A percentile compares a stretch with the other conserved stretches of the same genome.
Conservation (phyloP, 2,888 invertebrate genomes). For the Agrypnus murinus region DNA sequence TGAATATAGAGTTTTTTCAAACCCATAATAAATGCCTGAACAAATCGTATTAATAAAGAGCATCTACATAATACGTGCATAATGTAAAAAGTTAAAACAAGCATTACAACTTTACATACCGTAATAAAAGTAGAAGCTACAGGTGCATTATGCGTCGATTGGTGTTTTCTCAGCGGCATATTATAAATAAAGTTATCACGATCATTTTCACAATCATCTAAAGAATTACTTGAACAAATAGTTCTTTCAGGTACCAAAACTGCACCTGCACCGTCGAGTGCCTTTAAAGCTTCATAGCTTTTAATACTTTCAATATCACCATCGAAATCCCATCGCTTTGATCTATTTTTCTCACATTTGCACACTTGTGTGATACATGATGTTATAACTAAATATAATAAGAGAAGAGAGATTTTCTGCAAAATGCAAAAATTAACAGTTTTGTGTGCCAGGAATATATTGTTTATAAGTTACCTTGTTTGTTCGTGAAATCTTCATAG, state of each 20-base stretch:
- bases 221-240: conserved; percentile 21
- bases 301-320: conserved; percentile 7
- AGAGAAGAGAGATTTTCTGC: conserved; percentile 5
- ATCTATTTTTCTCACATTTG: conserved; percentile 27
- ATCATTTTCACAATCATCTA: conserved; percentile 34
- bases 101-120: no score
- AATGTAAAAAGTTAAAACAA: no score
- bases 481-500: conserved; percentile 11
- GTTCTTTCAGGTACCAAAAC: background rate
- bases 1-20: no score
- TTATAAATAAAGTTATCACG: conserved; percentile 9
- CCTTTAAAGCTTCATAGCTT: conserved; percentile 6
- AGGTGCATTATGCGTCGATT: background rate
- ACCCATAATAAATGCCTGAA: no score
- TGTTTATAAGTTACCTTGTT: conserved; percentile 3
- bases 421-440: background rate
- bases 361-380: conserved; percentile 5
- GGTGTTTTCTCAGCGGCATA: conserved; percentile 17
- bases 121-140: conserved; percentile 1
- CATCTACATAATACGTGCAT: no score
- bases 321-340: conserved; percentile 3
- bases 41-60: no score
- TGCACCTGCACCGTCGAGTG: background rate
- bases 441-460: no score
- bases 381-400: conserved; percentile 8